Percentiles rank a stretch among this genome's conserved stretches.
These are phyloP conservation scores for Ylistrum balloti DNA, from an alignment of 1,140 invertebrate species.

Conservation along the genomic window DNA sequence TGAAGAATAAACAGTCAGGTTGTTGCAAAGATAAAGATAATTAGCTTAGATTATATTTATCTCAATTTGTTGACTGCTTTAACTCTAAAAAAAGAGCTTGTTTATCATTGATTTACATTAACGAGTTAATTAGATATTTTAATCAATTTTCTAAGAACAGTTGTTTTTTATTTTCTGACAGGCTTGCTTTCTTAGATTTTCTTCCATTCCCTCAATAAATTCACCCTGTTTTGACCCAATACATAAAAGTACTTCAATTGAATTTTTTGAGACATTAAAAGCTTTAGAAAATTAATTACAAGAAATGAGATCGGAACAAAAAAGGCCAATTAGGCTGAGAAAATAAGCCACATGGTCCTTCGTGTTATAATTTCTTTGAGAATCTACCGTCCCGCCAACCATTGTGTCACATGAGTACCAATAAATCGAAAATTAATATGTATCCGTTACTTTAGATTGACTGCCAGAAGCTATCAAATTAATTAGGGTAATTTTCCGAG, in stretches of 20 bases:
- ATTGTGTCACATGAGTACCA: slow-evolving; percentile 27
- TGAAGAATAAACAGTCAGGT: no score
- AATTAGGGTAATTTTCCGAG: slow-evolving; percentile 32
- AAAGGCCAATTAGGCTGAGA: slow-evolving; percentile 4
- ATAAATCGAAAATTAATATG: slow-evolving; percentile 40
- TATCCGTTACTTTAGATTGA: slow-evolving; percentile 1
- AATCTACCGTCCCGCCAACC: neutral
- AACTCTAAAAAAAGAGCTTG: neutral
- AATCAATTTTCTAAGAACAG: neutral
- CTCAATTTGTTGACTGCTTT: neutral
- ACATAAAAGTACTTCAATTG: slow-evolving; percentile 40
- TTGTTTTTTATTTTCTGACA: neutral
- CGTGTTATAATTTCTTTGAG: slow-evolving; percentile 39
- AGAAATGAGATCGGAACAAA: slow-evolving; percentile 34
- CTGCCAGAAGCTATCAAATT: slow-evolving; percentile 6
- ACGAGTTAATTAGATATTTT: slow-evolving; percentile 3
- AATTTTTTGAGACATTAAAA: slow-evolving; percentile 35
- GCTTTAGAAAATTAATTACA: slow-evolving; percentile 30
- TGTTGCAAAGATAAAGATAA: no score
- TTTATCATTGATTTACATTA: neutral
- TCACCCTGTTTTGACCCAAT: slow-evolving; percentile 25
- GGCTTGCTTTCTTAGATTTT: neutral
- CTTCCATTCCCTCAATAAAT: slow-evolving; percentile 19
- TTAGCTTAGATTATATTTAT: no score
- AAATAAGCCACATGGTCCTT: slow-evolving; percentile 3